Percentiles rank a stretch among this genome's conserved stretches.
Evolutionary conservation across 2,797 vertebrate genomes (phyloP).

Genomic region (Echiichthys vipera): DNA sequence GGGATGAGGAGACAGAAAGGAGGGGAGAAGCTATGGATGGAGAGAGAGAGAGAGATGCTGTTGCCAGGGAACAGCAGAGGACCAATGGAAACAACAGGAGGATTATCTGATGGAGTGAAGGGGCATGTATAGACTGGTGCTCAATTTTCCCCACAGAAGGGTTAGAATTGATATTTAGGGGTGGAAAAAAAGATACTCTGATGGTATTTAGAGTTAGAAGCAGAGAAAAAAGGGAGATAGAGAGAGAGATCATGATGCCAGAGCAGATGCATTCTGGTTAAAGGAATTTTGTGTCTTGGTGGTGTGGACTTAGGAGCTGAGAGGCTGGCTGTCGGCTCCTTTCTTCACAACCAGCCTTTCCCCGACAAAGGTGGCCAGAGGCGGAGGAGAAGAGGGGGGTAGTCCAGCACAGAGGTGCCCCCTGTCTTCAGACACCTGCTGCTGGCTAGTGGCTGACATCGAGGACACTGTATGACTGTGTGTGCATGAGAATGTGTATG

Average conservation of each 20-base stretch:
- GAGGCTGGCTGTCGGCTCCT: conserved; percentile 59
- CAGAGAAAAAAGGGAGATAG: conserved; percentile 1
- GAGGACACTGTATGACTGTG: conserved; percentile 76
- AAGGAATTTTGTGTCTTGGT: conserved; percentile 69
- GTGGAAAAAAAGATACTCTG: conserved; percentile 16
- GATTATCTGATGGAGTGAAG: conserved; percentile 58
- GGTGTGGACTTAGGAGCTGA: conserved; percentile 48
- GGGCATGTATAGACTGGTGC: conserved; percentile 31
- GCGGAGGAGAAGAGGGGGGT: conserved; percentile 47
- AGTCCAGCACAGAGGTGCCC: conserved; percentile 75
- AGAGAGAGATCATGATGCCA: conserved; percentile 50
- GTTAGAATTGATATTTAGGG: conserved; percentile 35
- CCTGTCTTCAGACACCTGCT: conserved; percentile 84
- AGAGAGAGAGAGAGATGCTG: conserved; percentile 76
- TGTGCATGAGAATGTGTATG: too few species aligned
- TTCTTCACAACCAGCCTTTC: conserved; percentile 67
- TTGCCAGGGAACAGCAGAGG: conserved; percentile 82
- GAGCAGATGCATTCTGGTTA: conserved; percentile 72
- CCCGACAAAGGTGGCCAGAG: conserved; percentile 75
- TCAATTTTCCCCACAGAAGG: conserved; percentile 24
- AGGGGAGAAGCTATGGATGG: conserved; percentile 55
- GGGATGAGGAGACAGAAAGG: conserved; percentile 42
- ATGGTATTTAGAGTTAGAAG: conserved; percentile 30
- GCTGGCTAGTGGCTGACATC: conserved; percentile 70
- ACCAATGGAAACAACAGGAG: conserved; percentile 60